Evolutionary conservation across 2,888 invertebrate genomes (phyloP).

Genomic region (Tenodera sinensis): DNA sequence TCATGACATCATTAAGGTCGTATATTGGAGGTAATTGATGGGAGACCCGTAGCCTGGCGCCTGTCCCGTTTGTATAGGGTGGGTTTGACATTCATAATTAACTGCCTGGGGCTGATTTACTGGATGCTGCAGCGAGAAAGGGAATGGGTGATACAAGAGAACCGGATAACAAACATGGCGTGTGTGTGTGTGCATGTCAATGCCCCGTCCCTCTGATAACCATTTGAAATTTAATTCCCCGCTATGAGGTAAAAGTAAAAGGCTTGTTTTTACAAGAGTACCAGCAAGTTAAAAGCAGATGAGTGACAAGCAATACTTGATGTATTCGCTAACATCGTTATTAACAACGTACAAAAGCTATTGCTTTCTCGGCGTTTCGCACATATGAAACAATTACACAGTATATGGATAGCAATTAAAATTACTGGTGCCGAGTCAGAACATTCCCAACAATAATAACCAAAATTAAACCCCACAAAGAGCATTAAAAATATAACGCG

Average conservation of each 20-base stretch:
- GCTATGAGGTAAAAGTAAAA: neutral
- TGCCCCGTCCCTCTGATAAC: neutral
- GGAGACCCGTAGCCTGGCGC: neutral
- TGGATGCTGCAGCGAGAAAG: neutral
- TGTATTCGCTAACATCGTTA: neutral
- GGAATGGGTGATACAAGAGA: neutral
- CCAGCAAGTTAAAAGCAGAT: neutral
- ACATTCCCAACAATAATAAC: no score
- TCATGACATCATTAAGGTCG: constrained; percentile 6
- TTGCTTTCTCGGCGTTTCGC: neutral
- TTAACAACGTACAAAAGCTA: neutral
- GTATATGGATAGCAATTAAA: no score
- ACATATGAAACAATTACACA: no score
- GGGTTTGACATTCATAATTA: constrained; percentile 6
- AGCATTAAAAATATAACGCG: no score
- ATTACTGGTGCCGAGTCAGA: no score
- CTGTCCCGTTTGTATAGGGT: neutral
- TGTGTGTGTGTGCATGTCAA: neutral
- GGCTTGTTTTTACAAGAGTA: neutral
- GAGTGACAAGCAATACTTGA: neutral
- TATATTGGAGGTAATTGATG: constrained; percentile 14
- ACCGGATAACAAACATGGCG: neutral
- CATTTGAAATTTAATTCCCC: neutral
- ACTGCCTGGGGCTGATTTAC: neutral
- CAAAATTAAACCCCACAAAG: no score